Evolutionary conservation across 2,888 invertebrate genomes (phyloP).

Genomic region (Synergus umbraculus): DNA sequence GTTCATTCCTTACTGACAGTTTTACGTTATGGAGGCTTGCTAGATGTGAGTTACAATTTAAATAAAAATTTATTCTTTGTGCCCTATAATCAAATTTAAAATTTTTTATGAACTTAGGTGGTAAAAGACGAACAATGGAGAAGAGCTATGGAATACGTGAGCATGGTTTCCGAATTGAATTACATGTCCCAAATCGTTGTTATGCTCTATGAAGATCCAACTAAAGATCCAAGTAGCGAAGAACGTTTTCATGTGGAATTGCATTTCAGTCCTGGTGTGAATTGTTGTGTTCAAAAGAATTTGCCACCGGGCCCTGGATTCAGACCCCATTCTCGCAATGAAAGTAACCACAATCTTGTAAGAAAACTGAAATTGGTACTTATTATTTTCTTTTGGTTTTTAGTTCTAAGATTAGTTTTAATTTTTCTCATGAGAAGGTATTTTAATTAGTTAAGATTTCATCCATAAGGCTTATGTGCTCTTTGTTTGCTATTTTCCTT

Average conservation of each 20-base stretch:
- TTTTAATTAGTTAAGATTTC: too few relatives aligned
- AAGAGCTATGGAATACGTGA: constrained; percentile 98
- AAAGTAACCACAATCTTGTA: constrained; percentile 80
- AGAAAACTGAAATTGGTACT: constrained; percentile 31
- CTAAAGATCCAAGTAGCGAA: constrained; percentile 94
- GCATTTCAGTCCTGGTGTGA: constrained; percentile 99
- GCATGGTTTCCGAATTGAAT: constrained; percentile 98
- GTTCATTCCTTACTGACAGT: constrained; percentile 98
- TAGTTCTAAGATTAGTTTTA: constrained; percentile 15
- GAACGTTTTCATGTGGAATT: constrained; percentile 98
- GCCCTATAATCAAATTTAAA: background rate
- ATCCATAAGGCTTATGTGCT: too few relatives aligned
- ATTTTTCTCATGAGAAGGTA: too few relatives aligned
- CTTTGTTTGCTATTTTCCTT: too few relatives aligned
- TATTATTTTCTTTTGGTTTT: constrained; percentile 30
- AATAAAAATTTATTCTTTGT: constrained; percentile 11
- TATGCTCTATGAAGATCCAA: constrained; percentile 99
- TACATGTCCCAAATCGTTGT: constrained; percentile 99
- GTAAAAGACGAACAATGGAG: constrained; percentile 98
- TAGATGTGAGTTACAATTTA: constrained; percentile 83
- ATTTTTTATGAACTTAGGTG: constrained; percentile 74
- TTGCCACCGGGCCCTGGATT: constrained; percentile 95
- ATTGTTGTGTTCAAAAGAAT: constrained; percentile 97
- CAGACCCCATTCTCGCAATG: constrained; percentile 93
- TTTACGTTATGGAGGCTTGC: constrained; percentile 92